A percentile compares a stretch with the other conserved stretches of the same genome.
Evolutionary conservation across 1,140 invertebrate species (phyloP).

Genomic region (Solen grandis): DNA sequence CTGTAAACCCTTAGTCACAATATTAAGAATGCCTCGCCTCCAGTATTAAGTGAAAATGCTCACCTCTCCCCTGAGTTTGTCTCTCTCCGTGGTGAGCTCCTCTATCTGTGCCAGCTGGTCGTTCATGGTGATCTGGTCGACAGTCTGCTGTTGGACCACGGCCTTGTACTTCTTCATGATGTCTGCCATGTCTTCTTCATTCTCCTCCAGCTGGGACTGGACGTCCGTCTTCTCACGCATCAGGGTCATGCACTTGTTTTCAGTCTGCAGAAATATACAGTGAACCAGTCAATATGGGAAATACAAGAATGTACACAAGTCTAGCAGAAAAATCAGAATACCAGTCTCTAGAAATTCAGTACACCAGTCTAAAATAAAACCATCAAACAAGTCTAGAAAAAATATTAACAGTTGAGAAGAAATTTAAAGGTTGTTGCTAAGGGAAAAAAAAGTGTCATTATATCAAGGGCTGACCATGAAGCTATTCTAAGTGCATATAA

Average conservation of each 20-base stretch:
- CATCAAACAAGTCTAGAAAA: not conserved
- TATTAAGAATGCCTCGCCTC: too few species aligned
- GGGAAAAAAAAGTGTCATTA: too few species aligned
- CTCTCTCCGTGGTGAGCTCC: slow-evolving; percentile 89
- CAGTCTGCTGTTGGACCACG: slow-evolving; percentile 88
- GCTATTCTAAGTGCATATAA: too few species aligned
- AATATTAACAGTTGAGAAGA: not conserved
- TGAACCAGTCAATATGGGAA: not conserved
- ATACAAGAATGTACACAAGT: too few species aligned
- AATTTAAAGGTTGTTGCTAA: too few species aligned
- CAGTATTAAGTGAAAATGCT: too few species aligned
- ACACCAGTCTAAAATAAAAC: slow-evolving; percentile 1
- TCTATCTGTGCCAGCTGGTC: slow-evolving; percentile 91
- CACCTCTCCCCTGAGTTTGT: slow-evolving; percentile 87
- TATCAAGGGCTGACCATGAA: too few species aligned
- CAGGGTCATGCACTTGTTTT: slow-evolving; percentile 88
- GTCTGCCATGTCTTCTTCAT: slow-evolving; percentile 94
- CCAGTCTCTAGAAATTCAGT: too few species aligned
- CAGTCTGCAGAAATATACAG: slow-evolving; percentile 80
- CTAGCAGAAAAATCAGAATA: too few species aligned
- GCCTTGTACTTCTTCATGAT: slow-evolving; percentile 95
- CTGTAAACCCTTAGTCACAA: too few species aligned
- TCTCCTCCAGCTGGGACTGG: slow-evolving; percentile 92
- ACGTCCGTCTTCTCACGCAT: slow-evolving; percentile 90
- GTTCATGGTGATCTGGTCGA: slow-evolving; percentile 90